A percentile compares a stretch with the other conserved stretches of the same genome.
Evolutionary conservation across 2,797 vertebrate genomes (phyloP).

Genomic region (Morus bassanus): DNA sequence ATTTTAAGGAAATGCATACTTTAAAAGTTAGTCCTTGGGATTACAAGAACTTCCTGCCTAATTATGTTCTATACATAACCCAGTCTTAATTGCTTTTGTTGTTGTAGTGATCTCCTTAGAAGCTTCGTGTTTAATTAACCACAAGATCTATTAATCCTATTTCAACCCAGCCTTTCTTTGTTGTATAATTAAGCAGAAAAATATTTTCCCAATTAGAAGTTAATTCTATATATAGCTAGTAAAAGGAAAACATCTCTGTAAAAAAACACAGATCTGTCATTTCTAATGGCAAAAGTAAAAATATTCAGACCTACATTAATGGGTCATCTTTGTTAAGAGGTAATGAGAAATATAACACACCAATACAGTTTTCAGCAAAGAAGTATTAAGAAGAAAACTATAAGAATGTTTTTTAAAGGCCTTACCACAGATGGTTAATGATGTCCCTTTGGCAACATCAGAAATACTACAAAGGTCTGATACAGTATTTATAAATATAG

Average conservation of each 20-base stretch:
- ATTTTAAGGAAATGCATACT: conserved; percentile 11
- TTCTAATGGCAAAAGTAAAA: not conserved
- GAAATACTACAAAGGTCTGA: not conserved
- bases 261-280: not conserved
- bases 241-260: not conserved
- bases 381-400: not conserved
- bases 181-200: conserved; percentile 66
- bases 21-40: conserved; percentile 44
- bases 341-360: not conserved
- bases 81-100: conserved; percentile 76
- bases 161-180: conserved; percentile 55
- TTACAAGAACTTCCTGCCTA: conserved; percentile 59
- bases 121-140: conserved; percentile 75
- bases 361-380: not conserved
- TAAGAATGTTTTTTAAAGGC: not conserved
- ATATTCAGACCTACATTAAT: not conserved
- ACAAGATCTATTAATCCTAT: conserved; percentile 60
- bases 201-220: conserved; percentile 42
- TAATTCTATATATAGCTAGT: not conserved
- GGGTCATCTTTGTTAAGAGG: not conserved
- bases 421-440: not conserved
- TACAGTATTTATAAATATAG: not conserved
- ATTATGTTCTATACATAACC: conserved; percentile 58
- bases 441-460: conserved; percentile 5
- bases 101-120: conserved; percentile 72